Conservation (phyloP, 2,797 vertebrate species). For the Enteromius paludinosus region DNA sequence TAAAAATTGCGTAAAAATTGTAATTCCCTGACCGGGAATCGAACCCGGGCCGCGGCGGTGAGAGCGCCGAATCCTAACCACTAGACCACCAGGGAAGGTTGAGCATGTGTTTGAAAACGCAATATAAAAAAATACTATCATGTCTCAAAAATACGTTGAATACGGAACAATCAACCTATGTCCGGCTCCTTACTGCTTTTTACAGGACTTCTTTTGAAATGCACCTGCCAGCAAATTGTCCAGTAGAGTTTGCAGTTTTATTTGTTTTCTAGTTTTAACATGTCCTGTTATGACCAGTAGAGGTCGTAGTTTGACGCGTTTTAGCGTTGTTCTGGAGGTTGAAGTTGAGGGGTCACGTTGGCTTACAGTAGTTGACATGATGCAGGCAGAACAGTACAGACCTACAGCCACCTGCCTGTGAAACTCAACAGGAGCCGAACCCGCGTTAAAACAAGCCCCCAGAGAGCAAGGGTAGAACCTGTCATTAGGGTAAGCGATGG, state of each 20-base stretch:
- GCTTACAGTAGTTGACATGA: slow-evolving; percentile 33
- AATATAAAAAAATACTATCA: not conserved
- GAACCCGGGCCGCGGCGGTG: slow-evolving; percentile 74
- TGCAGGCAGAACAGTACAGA: slow-evolving; percentile 15
- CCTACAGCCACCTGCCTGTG: not conserved
- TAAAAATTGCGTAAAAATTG: no score
- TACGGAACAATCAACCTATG: not conserved
- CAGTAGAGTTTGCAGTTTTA: not conserved
- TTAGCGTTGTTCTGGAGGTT: slow-evolving; percentile 15
- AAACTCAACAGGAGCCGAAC: not conserved
- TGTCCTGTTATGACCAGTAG: not conserved
- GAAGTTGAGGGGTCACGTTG: slow-evolving; percentile 48
- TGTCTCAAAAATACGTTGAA: not conserved
- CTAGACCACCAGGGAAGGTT: slow-evolving; percentile 78
- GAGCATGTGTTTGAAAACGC: rapidly evolving
- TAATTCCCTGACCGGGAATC: slow-evolving; percentile 80
- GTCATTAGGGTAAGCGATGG: slow-evolving; percentile 31
- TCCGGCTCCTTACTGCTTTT: not conserved
- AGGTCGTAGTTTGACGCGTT: slow-evolving; percentile 14
- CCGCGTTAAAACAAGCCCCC: not conserved
- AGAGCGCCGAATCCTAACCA: slow-evolving; percentile 82
- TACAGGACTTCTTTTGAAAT: not conserved
- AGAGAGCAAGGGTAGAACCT: not conserved
- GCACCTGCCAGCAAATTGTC: not conserved
- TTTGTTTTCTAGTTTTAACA: not conserved